Evolutionary conservation across 2,888 invertebrate species (phyloP), one percentile per base, ranked within the genome.

Genomic region (Synergus japonicus): DNA sequence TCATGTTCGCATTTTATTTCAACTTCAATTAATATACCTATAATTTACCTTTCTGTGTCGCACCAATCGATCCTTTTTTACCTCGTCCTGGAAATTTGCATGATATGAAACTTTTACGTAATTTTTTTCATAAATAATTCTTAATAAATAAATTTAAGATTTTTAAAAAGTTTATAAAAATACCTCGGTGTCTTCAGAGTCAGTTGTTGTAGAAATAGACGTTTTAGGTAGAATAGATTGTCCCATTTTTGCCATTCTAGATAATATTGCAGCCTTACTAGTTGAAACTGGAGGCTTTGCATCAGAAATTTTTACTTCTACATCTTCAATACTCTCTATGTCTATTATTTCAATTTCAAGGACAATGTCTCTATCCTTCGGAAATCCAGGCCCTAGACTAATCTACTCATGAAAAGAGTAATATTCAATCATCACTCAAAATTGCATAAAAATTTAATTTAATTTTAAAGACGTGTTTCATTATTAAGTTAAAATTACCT

Each of bases 161-260:
- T 65, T 65, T 65, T 41, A 15, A 8, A 15, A 65, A 15, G 37
- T 63, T 63, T 22, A 63, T 44, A 18, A 44, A 66, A 66, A 77
- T 86, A 90, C 91, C 85, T 93, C 93, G 0, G 92, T 92, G 85
- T 93, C 93, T 73, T 93, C 93, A 1, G 93, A 93, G 83, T 93
- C 93, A 54, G 92, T 93, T 1, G 91, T 91, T 0, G 90, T 85
- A 4, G 88, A 89, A 22, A 83, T 73, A 1, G 89, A 85, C 65
- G 90, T 83, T 82, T 91, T 92, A 4, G 93, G 93, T n/a, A 93
- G 92, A 83, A 93, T 93, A 44, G 93, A 92, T 84, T 93, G 93
- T 0, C 94, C 94, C 93, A 94, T 93, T 92, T 93, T 94, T 1
- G 94, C 94, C 92, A 95, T 94, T 84, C 94, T 91, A 10, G 93